Conservation (phyloP, 2,797 vertebrate species). For the Telmatherina bonti region DNA sequence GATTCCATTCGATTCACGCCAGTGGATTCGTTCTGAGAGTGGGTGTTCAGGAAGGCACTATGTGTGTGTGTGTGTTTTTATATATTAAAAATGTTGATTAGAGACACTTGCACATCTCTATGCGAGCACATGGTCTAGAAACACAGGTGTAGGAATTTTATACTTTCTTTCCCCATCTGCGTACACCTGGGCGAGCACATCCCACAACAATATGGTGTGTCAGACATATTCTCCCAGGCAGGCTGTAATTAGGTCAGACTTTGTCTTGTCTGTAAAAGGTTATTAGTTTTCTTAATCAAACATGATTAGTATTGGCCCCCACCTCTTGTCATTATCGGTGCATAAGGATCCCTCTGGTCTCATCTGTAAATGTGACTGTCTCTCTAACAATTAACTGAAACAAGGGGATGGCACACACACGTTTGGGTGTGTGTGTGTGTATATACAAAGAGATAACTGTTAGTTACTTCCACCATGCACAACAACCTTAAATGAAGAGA, state of each 20-base stretch:
- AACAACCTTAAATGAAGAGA: conserved; percentile 28
- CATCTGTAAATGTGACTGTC: conserved; percentile 29
- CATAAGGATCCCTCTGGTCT: conserved; percentile 46
- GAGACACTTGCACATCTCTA: conserved; percentile 7
- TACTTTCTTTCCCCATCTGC: background rate
- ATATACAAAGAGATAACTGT: conserved; percentile 11
- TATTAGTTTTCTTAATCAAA: conserved; percentile 65
- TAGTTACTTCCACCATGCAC: conserved; percentile 38
- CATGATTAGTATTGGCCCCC: conserved; percentile 44
- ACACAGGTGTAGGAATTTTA: background rate
- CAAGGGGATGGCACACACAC: conserved; percentile 13
- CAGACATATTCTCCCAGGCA: conserved; percentile 48
- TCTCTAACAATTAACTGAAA: conserved; percentile 40
- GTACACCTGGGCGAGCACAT: background rate
- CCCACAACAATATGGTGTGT: conserved; percentile 22
- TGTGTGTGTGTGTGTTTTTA: conserved; percentile 21
- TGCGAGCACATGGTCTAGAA: conserved; percentile 17
- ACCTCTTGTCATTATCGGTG: conserved; percentile 41
- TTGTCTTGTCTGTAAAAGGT: conserved; percentile 57
- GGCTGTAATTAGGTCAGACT: conserved; percentile 70
- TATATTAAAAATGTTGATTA: background rate
- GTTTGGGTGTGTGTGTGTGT: background rate
- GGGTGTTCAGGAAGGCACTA: conserved; percentile 27
- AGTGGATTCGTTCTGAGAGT: conserved; percentile 53
- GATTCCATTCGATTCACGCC: conserved; percentile 66